Base-by-base conservation (phyloP, 2,888 invertebrate species). In the Synergus umbraculus region DNA sequence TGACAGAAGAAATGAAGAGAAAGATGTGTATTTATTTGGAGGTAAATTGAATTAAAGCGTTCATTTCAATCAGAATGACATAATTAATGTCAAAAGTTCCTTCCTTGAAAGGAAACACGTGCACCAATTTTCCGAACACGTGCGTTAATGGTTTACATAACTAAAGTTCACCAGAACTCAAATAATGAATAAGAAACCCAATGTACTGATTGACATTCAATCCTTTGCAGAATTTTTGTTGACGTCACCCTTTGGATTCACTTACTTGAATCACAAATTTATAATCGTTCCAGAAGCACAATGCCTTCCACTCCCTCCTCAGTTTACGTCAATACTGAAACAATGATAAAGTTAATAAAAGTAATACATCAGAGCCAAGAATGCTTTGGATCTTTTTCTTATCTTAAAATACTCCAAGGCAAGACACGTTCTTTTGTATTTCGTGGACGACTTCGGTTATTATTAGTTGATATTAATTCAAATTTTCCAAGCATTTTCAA, bases 151-250 rank as follows among this genome's bases (percentile, higher is more conserved):
- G 22, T 41, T 63, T 41, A 18, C 37, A 77, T 0, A 54, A 77
- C 63, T 69, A 15, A 46, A 3, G 49, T 64, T 46, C 10, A 58
- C n/a, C 54, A 46, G 46, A 76, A 54, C 78, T 78, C 65, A 41
- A 77, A 76, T 80, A 69, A 77, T 77, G 73, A 76, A 77, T 80
- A 69, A 73, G 80, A 78, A 78, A 78, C 80, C 78, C 78, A 78
- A 22, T 80, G 76, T 69, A 73, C 77, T 64, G 66, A 73, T 46
- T 46, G 64, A 37, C 76, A 64, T 41, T 79, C 63, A 73, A 60
- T 63, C 77, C n/a, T 49, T 41, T 64, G 58, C 76, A 79, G 44
- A 66, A 54, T 76, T 76, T 58, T 76, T 64, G 60, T 79, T 79
- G 77, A 79, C 77, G 79, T 79, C 79, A 79, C 46, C 69, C 77